Conservation (phyloP, 1,140 invertebrate genomes). For the Heliothis subflexa region DNA sequence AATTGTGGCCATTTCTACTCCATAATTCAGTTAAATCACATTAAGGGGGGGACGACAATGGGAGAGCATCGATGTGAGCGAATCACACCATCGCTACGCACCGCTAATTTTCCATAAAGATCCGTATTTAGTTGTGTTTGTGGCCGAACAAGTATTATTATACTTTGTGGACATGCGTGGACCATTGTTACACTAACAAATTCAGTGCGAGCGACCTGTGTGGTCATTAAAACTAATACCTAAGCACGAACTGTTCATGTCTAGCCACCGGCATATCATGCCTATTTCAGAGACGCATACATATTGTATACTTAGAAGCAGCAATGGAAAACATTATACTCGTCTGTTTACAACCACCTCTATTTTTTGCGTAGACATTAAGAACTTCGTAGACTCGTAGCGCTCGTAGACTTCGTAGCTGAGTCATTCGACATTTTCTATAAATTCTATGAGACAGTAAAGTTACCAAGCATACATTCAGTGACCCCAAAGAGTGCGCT, state of each 20-base stretch:
- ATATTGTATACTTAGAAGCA: not conserved
- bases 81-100: slow-evolving; percentile 81
- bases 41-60: slow-evolving; percentile 82
- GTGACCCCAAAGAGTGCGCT: slow-evolving; percentile 77
- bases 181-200: slow-evolving; percentile 50
- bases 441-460: slow-evolving; percentile 22
- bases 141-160: slow-evolving; percentile 71
- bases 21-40: slow-evolving; percentile 85
- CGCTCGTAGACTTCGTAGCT: not conserved
- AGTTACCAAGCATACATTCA: slow-evolving; percentile 56
- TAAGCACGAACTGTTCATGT: slow-evolving; percentile 20
- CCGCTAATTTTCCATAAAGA: slow-evolving; percentile 80
- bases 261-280: not conserved
- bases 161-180: slow-evolving; percentile 57
- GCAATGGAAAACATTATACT: not conserved
- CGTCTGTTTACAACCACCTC: not conserved
- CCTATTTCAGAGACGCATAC: not conserved
- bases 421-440: not conserved
- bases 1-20: slow-evolving; percentile 79
- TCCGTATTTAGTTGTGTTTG: slow-evolving; percentile 63
- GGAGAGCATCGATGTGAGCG: slow-evolving; percentile 80
- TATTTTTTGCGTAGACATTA: not conserved
- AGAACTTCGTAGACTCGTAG: not conserved
- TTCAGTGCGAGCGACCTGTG: slow-evolving; percentile 56
- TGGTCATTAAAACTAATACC: slow-evolving; percentile 49